phyloP scores from a whole-genome alignment of 1,140 invertebrate species.

The Cardiocondyla obscurior region DNA sequence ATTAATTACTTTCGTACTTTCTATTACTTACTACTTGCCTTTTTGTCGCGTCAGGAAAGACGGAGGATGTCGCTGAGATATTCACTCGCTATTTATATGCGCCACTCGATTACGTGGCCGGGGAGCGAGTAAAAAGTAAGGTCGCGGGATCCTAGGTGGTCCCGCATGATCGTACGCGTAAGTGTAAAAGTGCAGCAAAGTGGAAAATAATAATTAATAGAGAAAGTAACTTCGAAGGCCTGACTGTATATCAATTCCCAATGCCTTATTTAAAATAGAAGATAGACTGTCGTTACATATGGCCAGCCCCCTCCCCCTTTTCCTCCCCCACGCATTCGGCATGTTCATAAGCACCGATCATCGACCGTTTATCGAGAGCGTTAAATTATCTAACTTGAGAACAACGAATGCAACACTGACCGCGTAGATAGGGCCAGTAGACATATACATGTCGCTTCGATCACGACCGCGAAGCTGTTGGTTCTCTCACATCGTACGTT shows the following conservation, averaged over 20 bases:
- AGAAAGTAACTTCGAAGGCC: constrained; percentile 3
- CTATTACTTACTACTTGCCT: not conserved
- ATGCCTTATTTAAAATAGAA: constrained; percentile 15
- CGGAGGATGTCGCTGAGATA: not conserved
- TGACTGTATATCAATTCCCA: not conserved
- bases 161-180: not conserved
- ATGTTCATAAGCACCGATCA: constrained; percentile 1
- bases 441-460: not conserved
- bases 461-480: not conserved
- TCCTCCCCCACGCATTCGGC: too few species aligned
- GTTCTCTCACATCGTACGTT: constrained; percentile 1
- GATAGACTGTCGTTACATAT: not conserved
- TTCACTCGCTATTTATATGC: not conserved
- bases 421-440: not conserved
- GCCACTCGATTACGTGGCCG: not conserved
- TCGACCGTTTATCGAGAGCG: not conserved
- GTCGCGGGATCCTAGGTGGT: too few species aligned
- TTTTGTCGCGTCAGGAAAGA: not conserved
- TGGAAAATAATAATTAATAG: constrained; percentile 14
- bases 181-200: not conserved
- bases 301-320: constrained; percentile 51
- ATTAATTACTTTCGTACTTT: not conserved
- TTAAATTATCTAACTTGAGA: constrained; percentile 1
- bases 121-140: not conserved
- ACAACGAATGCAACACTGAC: constrained; percentile 43